phyloP scores from a whole-genome alignment of 2,888 invertebrate species.

The Synanthedon myopaeformis region DNA sequence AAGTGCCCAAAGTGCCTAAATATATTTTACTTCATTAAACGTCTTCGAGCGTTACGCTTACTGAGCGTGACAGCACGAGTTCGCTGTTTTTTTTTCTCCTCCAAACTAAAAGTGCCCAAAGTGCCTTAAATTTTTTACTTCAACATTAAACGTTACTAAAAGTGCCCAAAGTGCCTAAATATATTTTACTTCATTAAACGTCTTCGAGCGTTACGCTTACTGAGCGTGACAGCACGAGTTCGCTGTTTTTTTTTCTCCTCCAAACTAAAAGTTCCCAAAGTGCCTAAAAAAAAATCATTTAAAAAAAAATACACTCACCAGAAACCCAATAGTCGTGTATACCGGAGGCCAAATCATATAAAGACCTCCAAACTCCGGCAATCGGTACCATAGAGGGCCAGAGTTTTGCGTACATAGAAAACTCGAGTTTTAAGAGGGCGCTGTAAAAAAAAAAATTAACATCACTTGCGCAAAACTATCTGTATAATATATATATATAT shows the following conservation, averaged over 20 bases:
- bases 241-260: too few relatives aligned
- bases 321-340: slow-evolving; percentile 4
- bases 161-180: too few relatives aligned
- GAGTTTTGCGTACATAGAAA: slow-evolving; percentile 33
- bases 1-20: background rate
- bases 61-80: too few relatives aligned
- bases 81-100: too few relatives aligned
- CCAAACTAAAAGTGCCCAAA: too few relatives aligned
- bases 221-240: background rate
- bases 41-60: background rate
- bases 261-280: too few relatives aligned
- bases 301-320: too few relatives aligned
- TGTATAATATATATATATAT: too few relatives aligned
- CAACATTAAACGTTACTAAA: too few relatives aligned
- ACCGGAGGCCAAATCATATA: slow-evolving; percentile 20
- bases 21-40: background rate
- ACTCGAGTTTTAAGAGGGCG: slow-evolving; percentile 38
- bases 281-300: too few relatives aligned
- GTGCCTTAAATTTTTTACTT: background rate
- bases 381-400: slow-evolving; percentile 50
- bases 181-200: background rate
- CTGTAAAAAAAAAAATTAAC: slow-evolving; percentile 23
- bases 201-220: background rate
- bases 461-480: too few relatives aligned
- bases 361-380: slow-evolving; percentile 39